Evolutionary conservation across 1,140 invertebrate species (phyloP).

Genomic region (Pemphigus obesinymphae): DNA sequence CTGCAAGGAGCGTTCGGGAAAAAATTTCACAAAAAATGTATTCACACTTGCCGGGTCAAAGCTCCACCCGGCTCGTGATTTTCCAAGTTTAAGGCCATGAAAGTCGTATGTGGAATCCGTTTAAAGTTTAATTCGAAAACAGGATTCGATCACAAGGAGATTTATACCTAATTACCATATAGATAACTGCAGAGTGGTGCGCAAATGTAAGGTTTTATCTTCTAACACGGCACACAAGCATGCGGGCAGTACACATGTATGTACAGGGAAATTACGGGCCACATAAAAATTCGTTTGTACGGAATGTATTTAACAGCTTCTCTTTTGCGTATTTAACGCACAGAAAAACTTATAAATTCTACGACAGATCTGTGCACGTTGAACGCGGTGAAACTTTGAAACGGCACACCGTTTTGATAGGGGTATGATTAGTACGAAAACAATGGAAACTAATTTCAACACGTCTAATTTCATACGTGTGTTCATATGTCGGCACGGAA

Average conservation of each 20-base stretch:
- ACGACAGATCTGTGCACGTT: not conserved
- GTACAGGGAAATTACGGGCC: not conserved
- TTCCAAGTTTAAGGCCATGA: too few species aligned
- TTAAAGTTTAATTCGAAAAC: too few species aligned
- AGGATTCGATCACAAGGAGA: too few species aligned
- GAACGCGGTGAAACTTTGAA: not conserved
- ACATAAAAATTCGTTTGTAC: not conserved
- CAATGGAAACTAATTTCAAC: not conserved
- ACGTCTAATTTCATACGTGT: not conserved
- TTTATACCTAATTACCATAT: too few species aligned
- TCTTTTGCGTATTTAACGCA: not conserved
- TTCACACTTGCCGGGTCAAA: too few species aligned
- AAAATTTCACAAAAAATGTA: too few species aligned
- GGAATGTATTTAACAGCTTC: not conserved
- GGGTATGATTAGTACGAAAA: not conserved
- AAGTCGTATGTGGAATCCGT: too few species aligned
- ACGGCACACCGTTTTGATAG: not conserved
- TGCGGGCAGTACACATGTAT: not conserved
- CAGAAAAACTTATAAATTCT: not conserved
- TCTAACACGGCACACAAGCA: not conserved
- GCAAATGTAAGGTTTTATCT: conserved; percentile 5
- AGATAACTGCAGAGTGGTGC: too few species aligned
- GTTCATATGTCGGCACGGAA: not conserved
- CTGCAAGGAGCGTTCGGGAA: too few species aligned
- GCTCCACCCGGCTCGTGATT: too few species aligned